Evolutionary conservation across 1,140 invertebrate genomes (phyloP), one percentile per base, ranked within the genome.

Genomic region (Plectrocnemia conspersa): DNA sequence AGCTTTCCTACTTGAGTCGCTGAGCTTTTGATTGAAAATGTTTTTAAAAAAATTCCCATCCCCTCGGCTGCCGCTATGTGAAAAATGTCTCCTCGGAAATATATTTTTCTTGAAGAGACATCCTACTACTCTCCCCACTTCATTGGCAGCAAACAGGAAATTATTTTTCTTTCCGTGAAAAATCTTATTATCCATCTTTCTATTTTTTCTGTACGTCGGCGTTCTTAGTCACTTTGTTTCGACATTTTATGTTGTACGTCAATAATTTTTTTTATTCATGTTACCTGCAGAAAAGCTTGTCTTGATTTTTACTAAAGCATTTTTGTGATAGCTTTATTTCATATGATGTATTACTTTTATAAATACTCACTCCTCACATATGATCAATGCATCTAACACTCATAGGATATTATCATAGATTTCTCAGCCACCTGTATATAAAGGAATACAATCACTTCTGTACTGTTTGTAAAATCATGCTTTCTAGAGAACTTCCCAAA

Each of bases 61-160:
- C 35, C 18, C 15, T 38, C 7, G 35, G 35, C 13, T 10, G 15
- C 6, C 13, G 35, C n/a, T 13, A 38, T 16, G 35, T 38, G 6
- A 38, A 38, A n/a, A 38, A 16, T 5, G 35, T 38, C 35, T 38
- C 35, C 7, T 7, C 35, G 5, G 35, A 38, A 38, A 38, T n/a
- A 38, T 38, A 16, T 38, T 38, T 38, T 38, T 15, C 35, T 15
- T 7, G 27, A 38, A 16, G 35, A 9, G 35, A 16, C 18, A 16
- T 38, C 18, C 35, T 38, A 10, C n/a, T n/a, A n/a, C n/a, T n/a
- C 40, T n/a, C 9, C 24, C 5, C 33, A 15, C 49, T 42, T 53
- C 27, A 54, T 42, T 49, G 54, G 32, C 54, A 56, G 48, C 32
- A 49, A 19, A 49, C 57, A 59, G 57, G 57, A 59, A 59, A 59